Base-by-base conservation (phyloP, 2,113 vertebrate genomes). In the Triplophysa siluroides region DNA sequence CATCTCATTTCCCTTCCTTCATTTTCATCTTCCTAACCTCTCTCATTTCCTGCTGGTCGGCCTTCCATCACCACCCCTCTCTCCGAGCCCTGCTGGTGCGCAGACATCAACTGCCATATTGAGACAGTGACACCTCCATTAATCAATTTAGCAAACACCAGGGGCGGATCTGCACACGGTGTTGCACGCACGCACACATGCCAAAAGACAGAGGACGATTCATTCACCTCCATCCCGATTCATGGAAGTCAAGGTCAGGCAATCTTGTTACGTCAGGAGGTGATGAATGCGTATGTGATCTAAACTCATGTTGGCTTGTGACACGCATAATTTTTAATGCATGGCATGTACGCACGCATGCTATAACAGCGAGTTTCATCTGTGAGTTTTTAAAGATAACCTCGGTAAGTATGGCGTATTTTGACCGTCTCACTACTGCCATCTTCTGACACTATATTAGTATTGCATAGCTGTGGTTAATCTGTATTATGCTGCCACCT, bases 111-210 rank as follows among this genome's bases (percentile, higher is more conserved):
- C 73, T 63, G 80, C 52, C 76, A 82, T 78, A 80, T 75, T 84
- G 83, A 56, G 83, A 83, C 78, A 80, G 19, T 79, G 83, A 85
- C 81, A 83, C 19, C 7, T 78, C 24, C 85, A 83, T 89, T 84
- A 76, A 84, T 87, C 84, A 88, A 47, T 61, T 79, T 62, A 76
- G 82, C 78, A 80, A 78, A 78, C 82, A 73, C 82, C 68, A 45
- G 4, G 60, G 54, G 12, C 74, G 62, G 54, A 62, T 21, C 50
- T 79, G 68, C 79, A 61, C 24, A 69, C 56, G 65, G 60, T 13
- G 62, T 76, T 50, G 64, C 21, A 38, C 76, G 29, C 65, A 70
- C 41, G 23, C 5, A 14, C 77, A 74, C 77, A 66, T 47, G 54
- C 24, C 24, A 62, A 63, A 72, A 73, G 41, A 19, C 45, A 4